Base-by-base conservation (phyloP, 2,888 invertebrate species). In the Acrobasis consociella region DNA sequence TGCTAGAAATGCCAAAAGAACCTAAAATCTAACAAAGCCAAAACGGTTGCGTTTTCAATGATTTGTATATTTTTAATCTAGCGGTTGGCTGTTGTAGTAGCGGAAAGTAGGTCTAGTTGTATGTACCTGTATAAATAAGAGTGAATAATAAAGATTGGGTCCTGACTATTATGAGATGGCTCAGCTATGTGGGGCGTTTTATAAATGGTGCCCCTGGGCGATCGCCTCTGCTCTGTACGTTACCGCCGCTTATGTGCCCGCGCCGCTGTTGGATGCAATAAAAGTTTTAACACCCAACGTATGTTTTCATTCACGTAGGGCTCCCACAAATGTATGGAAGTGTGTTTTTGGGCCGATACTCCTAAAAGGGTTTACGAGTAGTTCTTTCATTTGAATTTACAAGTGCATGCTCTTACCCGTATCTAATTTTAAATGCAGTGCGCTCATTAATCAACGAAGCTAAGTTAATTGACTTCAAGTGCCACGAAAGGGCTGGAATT, bases 381-480 rank as follows among this genome's bases (percentile, higher is more conserved):
- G 15, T 56, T 61, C 50, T 60, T 50, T 52, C 42, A 60, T 60
- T 51, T 60, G 37, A 55, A 55, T 55, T 37, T 53, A 56, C 62
- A 56, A 61, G 56, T 63, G 56, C 22, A 56, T 61, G 63, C 65
- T 67, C 66, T 66, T 64, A 72, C 67, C 63, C 58, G 63, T 62
- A 66, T 74, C 72, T 70, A 71, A 72, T 72, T 74, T 74, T 75
- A 72, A 79, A 77, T 76, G 74, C 76, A 80, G 73, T 77, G 72
- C 71, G 69, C 67, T 69, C 71, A 71, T 75, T 74, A 71, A 74
- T 78, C 77, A 75, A 74, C 75, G 72, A 51, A 62, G 39, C 55
- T 56, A 71, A 79, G 73, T 80, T 83, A 82, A 90, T 85, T 85
- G 82, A 79, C 81, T 85, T 87, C 83, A 83, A 90, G 87, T 87